A percentile compares a stretch with the other conserved stretches of the same genome.
Conservation (phyloP, 2,113 vertebrate species). For the Bos indicus region DNA sequence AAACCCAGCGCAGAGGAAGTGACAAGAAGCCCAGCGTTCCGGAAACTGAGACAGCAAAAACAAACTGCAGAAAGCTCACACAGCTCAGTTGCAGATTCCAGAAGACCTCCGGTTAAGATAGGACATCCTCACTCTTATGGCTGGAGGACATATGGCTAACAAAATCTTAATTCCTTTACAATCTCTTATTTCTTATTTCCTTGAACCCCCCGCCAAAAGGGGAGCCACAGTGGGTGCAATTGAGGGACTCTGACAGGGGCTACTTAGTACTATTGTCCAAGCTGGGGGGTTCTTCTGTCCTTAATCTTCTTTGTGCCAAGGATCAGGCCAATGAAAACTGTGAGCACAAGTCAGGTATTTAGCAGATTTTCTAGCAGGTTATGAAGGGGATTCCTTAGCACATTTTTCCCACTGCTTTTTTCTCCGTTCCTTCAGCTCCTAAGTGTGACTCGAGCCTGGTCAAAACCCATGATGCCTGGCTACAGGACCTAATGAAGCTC, state of each 20-base stretch:
- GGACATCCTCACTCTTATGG: background rate
- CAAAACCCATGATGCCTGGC: background rate
- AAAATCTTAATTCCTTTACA: background rate
- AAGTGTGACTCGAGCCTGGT: background rate
- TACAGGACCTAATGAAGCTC: background rate
- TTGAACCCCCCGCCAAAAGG: background rate
- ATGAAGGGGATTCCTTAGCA: background rate
- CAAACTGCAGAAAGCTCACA: background rate
- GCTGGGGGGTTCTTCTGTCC: background rate
- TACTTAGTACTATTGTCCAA: background rate
- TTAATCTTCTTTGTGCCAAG: background rate
- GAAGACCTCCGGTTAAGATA: background rate
- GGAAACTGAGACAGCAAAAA: background rate
- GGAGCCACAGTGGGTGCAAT: background rate
- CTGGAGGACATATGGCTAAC: background rate
- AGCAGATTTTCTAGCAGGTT: background rate
- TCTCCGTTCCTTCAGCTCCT: fast-evolving
- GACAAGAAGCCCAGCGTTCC: background rate
- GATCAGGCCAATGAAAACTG: background rate
- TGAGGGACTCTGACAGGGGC: background rate
- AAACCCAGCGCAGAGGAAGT: background rate
- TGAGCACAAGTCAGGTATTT: background rate
- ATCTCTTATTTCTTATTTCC: background rate
- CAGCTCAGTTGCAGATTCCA: background rate
- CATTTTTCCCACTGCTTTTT: background rate